Evolutionary conservation across 1,140 invertebrate species (phyloP).

Genomic region (Zaprionus gabonicus): DNA sequence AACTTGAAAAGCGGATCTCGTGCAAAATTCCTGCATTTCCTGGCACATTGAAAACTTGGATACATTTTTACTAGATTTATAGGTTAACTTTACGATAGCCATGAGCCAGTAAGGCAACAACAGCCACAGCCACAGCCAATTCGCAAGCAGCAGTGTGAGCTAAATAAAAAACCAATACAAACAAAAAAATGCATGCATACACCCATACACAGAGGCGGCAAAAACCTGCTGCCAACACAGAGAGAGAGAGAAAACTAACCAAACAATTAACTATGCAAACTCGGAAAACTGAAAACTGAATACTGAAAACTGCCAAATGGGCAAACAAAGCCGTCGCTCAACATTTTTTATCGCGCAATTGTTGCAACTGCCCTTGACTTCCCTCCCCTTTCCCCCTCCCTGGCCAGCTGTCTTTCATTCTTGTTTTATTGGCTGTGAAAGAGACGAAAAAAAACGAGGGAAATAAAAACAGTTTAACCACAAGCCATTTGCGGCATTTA

Average conservation of each 20-base stretch:
- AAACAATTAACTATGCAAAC: conserved; percentile 48
- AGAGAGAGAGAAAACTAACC: conserved; percentile 13
- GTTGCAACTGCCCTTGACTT: conserved; percentile 10
- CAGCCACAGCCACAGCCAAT: conserved; percentile 6
- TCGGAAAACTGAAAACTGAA: conserved; percentile 15
- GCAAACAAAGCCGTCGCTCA: conserved; percentile 26
- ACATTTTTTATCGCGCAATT: conserved; percentile 38
- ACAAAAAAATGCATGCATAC: background rate
- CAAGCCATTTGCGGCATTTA: conserved; percentile 18
- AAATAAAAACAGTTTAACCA: conserved; percentile 17
- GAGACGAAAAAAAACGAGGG: background rate
- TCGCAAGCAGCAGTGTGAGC: background rate
- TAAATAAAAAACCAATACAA: conserved; percentile 22
- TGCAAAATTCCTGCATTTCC: conserved; percentile 72
- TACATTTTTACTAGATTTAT: conserved; percentile 58
- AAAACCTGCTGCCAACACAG: background rate
- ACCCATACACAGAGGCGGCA: background rate
- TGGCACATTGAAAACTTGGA: conserved; percentile 52
- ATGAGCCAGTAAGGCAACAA: background rate
- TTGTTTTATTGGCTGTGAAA: conserved; percentile 12
- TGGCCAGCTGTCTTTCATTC: background rate
- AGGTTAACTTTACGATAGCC: conserved; percentile 23
- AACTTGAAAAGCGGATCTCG: conserved; percentile 78
- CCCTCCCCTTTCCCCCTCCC: background rate
- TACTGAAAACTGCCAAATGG: conserved; percentile 40